These are phyloP conservation scores for Eumaeus atala DNA, from an alignment of 1,140 invertebrate species.

Conservation along the genomic window DNA sequence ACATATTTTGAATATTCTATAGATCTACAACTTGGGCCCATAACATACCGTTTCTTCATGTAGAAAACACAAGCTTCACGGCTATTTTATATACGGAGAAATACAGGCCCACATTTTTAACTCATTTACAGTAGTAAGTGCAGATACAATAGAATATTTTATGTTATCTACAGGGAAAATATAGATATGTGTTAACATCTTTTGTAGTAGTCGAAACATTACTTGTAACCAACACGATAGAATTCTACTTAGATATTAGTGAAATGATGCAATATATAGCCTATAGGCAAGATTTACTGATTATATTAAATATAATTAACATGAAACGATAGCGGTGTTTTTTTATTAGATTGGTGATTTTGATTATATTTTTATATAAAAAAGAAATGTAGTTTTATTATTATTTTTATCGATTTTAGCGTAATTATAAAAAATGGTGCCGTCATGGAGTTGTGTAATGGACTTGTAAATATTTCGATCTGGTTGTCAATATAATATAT, in stretches of 20 bases:
- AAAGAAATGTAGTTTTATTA: conserved; percentile 26
- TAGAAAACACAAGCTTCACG: too few relatives aligned
- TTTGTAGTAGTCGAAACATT: not conserved
- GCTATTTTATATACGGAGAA: too few relatives aligned
- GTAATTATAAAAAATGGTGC: conserved; percentile 12
- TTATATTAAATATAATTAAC: conserved; percentile 10
- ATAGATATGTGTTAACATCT: too few relatives aligned
- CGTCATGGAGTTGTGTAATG: conserved; percentile 22
- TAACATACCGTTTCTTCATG: too few relatives aligned
- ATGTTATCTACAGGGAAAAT: too few relatives aligned
- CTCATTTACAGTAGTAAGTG: too few relatives aligned
- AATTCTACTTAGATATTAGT: conserved; percentile 42
- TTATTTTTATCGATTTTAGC: conserved; percentile 29
- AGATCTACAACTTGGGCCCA: too few relatives aligned
- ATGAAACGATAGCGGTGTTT: conserved; percentile 2
- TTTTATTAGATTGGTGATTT: conserved; percentile 36
- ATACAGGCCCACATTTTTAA: too few relatives aligned
- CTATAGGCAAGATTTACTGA: conserved; percentile 42
- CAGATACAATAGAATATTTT: too few relatives aligned
- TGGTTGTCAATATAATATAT: conserved; percentile 58
- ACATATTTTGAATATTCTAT: not conserved
- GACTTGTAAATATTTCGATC: conserved; percentile 50
- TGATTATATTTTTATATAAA: conserved; percentile 45
- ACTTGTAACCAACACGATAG: not conserved
- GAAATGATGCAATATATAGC: conserved; percentile 63